These are phyloP conservation scores for Chloropsis hardwickii DNA, from an alignment of 2,113 vertebrate species.

Conservation along the genomic window DNA sequence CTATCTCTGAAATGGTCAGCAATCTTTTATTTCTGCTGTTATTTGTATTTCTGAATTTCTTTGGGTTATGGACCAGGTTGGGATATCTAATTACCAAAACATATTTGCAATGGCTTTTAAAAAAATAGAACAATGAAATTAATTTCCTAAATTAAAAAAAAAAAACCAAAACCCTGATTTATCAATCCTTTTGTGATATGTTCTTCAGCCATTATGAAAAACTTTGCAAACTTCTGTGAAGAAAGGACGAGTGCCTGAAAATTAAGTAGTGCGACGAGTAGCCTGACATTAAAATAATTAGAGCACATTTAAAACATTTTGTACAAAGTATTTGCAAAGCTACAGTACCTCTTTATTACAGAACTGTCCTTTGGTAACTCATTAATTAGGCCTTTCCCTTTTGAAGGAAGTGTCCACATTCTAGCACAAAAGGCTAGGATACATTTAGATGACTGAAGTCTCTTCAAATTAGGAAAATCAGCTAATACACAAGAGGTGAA, in stretches of 20 bases:
- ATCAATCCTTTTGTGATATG: not conserved
- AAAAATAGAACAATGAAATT: not conserved
- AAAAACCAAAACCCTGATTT: not conserved
- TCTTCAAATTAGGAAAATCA: not conserved
- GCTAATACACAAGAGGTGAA: not conserved
- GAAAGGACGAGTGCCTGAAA: not conserved
- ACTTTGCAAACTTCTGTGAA: not conserved
- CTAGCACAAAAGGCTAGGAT: not conserved
- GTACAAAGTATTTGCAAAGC: not conserved
- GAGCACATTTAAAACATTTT: not conserved
- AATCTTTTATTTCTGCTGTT: not conserved
- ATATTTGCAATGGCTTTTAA: not conserved
- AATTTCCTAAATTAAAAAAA: not conserved
- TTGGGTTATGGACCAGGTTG: not conserved
- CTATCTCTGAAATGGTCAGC: not conserved
- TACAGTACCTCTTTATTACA: not conserved
- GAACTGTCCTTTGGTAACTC: not conserved
- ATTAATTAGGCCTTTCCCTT: not conserved
- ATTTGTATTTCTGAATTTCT: not conserved
- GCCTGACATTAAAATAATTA: not conserved
- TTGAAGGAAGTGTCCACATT: not conserved
- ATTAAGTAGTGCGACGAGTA: not conserved
- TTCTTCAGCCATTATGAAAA: not conserved
- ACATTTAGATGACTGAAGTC: not conserved
- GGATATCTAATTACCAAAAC: not conserved